A percentile compares a stretch with the other conserved stretches of the same genome.
Conservation (phyloP, 2,888 invertebrate genomes). For the Melangyna quadrimaculata region DNA sequence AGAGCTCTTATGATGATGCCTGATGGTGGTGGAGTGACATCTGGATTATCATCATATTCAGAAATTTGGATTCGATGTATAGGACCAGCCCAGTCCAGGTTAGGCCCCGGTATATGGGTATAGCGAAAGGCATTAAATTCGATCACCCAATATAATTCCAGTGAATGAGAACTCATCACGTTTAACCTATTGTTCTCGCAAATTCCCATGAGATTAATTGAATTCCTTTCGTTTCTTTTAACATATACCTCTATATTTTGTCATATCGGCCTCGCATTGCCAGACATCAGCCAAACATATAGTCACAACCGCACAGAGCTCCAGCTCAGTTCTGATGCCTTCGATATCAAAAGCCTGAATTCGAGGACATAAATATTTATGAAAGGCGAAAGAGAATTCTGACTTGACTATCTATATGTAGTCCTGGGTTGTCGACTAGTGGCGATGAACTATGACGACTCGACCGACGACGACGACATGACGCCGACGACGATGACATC, state of each 20-base stretch:
- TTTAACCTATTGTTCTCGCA: slow-evolving; percentile 67
- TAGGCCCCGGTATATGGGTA: too few relatives aligned
- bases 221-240: slow-evolving; percentile 57
- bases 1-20: slow-evolving; percentile 21
- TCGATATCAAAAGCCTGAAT: slow-evolving; percentile 33
- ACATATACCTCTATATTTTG: not conserved
- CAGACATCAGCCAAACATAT: not conserved
- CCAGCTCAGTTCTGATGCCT: not conserved
- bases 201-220: slow-evolving; percentile 72
- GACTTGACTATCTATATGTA: slow-evolving; percentile 3
- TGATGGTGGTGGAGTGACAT: slow-evolving; percentile 27
- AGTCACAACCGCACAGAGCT: not conserved
- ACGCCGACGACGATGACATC: not conserved
- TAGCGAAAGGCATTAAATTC: slow-evolving; percentile 58
- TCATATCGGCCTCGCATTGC: not conserved
- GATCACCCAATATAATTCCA: slow-evolving; percentile 66
- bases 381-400: slow-evolving; percentile 61
- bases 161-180: slow-evolving; percentile 69
- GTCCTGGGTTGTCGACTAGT: not conserved
- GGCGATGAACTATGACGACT: slow-evolving; percentile 13
- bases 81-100: too few relatives aligned
- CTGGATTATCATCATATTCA: slow-evolving; percentile 57
- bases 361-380: slow-evolving; percentile 70
- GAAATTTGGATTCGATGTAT: slow-evolving; percentile 51
- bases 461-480: not conserved